phyloP scores from a whole-genome alignment of 2,888 invertebrate genomes.

The Herminia tarsipennalis region DNA sequence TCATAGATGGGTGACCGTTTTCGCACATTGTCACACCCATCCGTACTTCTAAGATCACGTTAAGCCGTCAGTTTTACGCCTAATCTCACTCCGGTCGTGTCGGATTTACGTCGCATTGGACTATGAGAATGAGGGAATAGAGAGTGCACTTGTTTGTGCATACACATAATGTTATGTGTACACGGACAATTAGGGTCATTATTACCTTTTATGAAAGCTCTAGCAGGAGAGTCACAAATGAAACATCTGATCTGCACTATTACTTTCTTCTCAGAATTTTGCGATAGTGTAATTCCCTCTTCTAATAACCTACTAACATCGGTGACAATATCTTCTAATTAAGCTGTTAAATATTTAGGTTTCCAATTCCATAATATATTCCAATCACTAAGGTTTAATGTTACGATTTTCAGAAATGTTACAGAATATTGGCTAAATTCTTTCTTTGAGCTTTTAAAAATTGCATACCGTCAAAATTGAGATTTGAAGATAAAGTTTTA shows the following conservation, averaged over 20 bases:
- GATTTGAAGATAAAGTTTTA: constrained; percentile 11
- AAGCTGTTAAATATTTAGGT: constrained; percentile 18
- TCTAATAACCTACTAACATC: constrained; percentile 8
- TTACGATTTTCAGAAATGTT: constrained; percentile 17
- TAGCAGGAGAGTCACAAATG: constrained; percentile 17
- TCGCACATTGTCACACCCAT: no score
- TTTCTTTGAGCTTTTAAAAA: constrained; percentile 27
- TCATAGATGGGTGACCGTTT: no score
- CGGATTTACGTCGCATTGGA: no score
- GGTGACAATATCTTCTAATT: constrained; percentile 13
- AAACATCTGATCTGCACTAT: constrained; percentile 16
- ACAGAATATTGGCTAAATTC: constrained; percentile 31
- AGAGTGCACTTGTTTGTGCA: no score
- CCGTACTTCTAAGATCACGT: no score
- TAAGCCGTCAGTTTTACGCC: no score
- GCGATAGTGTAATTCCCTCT: constrained; percentile 19
- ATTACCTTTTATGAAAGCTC: constrained; percentile 16
- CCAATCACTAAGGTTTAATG: constrained; percentile 23
- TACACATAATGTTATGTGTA: no score
- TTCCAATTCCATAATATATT: constrained; percentile 23
- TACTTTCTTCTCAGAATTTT: constrained; percentile 1
- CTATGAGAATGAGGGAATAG: no score
- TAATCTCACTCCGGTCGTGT: no score
- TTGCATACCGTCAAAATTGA: constrained; percentile 31
- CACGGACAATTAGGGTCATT: no score